phyloP scores from a whole-genome alignment of 35 echinoderm and acorn worm species.

The Lytechinus variegatus region DNA sequence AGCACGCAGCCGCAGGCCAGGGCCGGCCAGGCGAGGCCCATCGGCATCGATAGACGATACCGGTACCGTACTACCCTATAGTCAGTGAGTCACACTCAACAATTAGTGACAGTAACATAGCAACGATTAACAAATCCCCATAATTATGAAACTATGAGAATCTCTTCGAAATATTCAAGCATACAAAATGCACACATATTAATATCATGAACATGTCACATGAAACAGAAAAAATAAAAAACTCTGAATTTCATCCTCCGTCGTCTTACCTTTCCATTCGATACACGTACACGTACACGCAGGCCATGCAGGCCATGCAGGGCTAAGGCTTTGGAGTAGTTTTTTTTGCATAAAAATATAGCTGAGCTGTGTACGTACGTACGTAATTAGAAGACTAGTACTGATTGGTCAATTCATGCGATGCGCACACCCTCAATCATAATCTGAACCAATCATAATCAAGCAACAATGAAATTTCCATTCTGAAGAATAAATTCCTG shows the following conservation, averaged over 20 bases:
- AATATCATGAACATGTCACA: too few relatives aligned
- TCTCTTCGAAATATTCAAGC: background rate
- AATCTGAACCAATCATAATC: background rate
- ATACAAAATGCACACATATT: too few relatives aligned
- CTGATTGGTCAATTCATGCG: conserved; percentile 46
- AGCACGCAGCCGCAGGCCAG: background rate
- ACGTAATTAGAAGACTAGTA: too few relatives aligned
- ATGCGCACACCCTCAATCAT: conserved; percentile 10
- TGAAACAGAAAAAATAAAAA: too few relatives aligned
- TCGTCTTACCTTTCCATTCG: background rate
- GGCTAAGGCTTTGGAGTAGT: too few relatives aligned
- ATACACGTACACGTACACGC: background rate
- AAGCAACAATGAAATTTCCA: too few relatives aligned
- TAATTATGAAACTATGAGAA: background rate
- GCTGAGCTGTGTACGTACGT: too few relatives aligned
- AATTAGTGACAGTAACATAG: background rate
- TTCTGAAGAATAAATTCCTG: too few relatives aligned
- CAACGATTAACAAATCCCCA: background rate
- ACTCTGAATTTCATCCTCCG: background rate
- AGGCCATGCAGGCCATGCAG: background rate
- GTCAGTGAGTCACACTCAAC: too few relatives aligned
- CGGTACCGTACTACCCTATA: too few relatives aligned
- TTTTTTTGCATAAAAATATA: too few relatives aligned
- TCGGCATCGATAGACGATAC: too few relatives aligned
- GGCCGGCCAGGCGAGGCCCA: background rate